Conservation (phyloP, 2,113 vertebrate species). For the Gila orcuttii region DNA sequence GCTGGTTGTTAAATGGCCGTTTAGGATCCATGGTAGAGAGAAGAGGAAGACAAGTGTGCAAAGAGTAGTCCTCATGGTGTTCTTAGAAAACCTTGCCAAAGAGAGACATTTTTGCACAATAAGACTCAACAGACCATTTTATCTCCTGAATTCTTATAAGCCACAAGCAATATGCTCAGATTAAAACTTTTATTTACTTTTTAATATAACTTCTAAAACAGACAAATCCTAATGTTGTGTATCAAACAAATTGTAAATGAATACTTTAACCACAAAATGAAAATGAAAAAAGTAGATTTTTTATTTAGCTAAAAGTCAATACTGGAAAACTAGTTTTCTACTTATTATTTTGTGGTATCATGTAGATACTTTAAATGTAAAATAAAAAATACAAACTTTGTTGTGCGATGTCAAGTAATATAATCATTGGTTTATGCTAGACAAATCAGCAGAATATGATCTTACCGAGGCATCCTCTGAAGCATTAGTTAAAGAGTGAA, state of each 20-base stretch:
- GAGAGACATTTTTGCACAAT: not conserved
- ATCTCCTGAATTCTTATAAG: not conserved
- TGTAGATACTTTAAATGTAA: not conserved
- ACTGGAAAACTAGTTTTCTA: not conserved
- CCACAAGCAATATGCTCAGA: not conserved
- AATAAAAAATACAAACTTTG: not conserved
- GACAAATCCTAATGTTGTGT: not conserved
- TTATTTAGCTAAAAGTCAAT: not conserved
- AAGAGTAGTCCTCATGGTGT: constrained; percentile 45
- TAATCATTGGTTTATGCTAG: not conserved
- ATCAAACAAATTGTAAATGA: not conserved
- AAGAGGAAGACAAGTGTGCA: constrained; percentile 43
- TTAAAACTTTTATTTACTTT: not conserved
- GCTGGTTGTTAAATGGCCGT: constrained; percentile 3
- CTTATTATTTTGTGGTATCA: not conserved
- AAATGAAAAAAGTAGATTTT: not conserved
- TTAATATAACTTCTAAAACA: not conserved
- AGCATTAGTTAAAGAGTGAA: constrained; percentile 17
- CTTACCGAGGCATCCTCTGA: not conserved
- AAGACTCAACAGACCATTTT: not conserved
- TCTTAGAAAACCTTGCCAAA: constrained; percentile 46
- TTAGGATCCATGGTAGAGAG: constrained; percentile 53
- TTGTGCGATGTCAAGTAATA: not conserved
- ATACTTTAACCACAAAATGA: not conserved
- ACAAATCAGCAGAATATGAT: not conserved